Percentiles rank a stretch among this genome's conserved stretches.
phyloP scores from a whole-genome alignment of 1,140 invertebrate species.

The Gonioctena quinquepunctata region DNA sequence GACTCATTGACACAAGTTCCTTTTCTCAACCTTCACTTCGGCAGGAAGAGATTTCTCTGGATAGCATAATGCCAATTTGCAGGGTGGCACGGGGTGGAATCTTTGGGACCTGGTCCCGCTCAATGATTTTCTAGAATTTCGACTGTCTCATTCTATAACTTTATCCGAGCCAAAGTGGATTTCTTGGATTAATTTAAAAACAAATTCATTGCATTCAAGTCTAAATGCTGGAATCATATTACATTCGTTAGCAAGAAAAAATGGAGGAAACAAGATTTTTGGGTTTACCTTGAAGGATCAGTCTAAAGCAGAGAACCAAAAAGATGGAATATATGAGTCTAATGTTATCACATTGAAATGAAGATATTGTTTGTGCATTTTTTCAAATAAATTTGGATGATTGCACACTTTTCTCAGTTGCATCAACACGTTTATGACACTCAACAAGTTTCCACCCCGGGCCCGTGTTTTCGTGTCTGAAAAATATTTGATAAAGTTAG shows the following conservation, averaged over 20 bases:
- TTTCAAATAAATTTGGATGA: conserved; percentile 99
- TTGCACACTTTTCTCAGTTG: conserved; percentile 99
- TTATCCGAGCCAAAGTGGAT: conserved; percentile 76
- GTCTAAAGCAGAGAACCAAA: conserved; percentile 71
- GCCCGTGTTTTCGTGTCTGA: too few species aligned
- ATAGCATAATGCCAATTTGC: conserved; percentile 40
- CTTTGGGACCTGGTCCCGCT: conserved; percentile 68
- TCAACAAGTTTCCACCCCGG: too few species aligned
- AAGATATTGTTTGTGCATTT: conserved; percentile 91
- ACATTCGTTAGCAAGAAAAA: background rate
- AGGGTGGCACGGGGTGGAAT: conserved; percentile 66
- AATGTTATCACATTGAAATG: conserved; percentile 88
- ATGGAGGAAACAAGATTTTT: conserved; percentile 12
- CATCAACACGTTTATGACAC: conserved; percentile 98
- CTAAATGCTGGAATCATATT: conserved; percentile 64
- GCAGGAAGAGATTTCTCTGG: conserved; percentile 24
- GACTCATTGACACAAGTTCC: conserved; percentile 6
- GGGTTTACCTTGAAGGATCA: conserved; percentile 84
- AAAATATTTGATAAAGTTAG: too few species aligned
- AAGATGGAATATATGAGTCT: conserved; percentile 71
- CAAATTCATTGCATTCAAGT: conserved; percentile 74
- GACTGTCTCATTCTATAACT: conserved; percentile 76
- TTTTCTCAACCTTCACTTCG: conserved; percentile 36
- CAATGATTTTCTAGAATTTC: conserved; percentile 74
- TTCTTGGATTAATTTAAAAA: conserved; percentile 73